Percentiles rank a stretch among this genome's conserved stretches.
Conservation (phyloP, 2,113 vertebrate species). For the Brachyhypopomus occidentalis region DNA sequence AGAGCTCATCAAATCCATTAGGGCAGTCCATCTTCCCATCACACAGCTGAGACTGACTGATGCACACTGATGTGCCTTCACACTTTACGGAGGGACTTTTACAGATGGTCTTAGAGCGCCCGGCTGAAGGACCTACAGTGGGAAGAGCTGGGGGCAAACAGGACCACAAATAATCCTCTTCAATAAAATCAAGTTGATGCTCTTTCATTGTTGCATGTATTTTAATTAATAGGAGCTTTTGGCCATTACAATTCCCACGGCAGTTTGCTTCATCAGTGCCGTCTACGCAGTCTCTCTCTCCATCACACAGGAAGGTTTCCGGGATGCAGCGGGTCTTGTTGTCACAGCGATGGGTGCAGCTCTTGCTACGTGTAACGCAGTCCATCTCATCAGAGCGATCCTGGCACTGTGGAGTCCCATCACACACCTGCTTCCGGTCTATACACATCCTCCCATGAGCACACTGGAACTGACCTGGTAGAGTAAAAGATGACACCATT, state of each 20-base stretch:
- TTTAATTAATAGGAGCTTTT: background rate
- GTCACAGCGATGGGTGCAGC: conserved; percentile 80
- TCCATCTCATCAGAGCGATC: conserved; percentile 81
- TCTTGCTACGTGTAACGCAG: conserved; percentile 62
- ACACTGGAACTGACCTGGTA: conserved; percentile 67
- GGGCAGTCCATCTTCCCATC: conserved; percentile 50
- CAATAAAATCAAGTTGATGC: too few species aligned
- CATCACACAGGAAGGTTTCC: conserved; percentile 76
- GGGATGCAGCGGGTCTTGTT: conserved; percentile 71
- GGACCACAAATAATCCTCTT: too few species aligned
- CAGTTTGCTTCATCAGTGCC: conserved; percentile 76
- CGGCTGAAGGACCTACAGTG: background rate
- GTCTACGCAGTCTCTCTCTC: conserved; percentile 75
- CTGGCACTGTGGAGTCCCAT: conserved; percentile 76
- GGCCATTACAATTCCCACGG: conserved; percentile 56
- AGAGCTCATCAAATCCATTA: conserved; percentile 50
- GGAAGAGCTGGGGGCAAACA: conserved; percentile 12
- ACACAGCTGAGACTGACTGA: conserved; percentile 47
- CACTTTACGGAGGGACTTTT: conserved; percentile 28
- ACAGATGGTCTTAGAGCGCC: background rate
- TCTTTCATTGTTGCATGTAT: too few species aligned
- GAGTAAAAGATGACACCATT: background rate
- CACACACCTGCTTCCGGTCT: conserved; percentile 60
- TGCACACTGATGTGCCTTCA: conserved; percentile 27
- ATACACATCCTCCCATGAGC: conserved; percentile 62